A percentile compares a stretch with the other conserved stretches of the same genome.
Evolutionary conservation across 1,140 invertebrate genomes (phyloP).

Genomic region (Lethocerus indicus): DNA sequence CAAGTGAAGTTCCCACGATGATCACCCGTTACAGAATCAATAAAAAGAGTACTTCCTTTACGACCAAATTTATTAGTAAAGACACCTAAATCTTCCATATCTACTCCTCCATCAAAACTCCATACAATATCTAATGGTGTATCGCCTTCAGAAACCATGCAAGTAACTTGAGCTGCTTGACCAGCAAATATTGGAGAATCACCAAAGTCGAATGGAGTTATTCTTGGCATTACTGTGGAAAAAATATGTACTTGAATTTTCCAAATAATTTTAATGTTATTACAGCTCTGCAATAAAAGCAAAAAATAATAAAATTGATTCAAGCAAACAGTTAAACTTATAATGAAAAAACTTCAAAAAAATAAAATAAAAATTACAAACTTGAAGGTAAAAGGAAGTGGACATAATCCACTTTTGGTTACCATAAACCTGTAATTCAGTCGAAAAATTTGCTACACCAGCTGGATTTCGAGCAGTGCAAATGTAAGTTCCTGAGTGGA

Average conservation of each 20-base stretch:
- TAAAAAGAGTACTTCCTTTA: constrained; percentile 28
- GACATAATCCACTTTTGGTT: too few relatives aligned
- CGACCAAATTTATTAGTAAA: constrained; percentile 36
- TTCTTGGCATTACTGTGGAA: constrained; percentile 43
- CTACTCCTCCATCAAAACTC: constrained; percentile 19
- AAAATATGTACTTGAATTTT: background rate
- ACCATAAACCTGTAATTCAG: too few relatives aligned
- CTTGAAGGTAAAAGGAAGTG: background rate
- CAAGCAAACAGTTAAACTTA: background rate
- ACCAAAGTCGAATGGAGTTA: constrained; percentile 40
- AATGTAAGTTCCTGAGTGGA: constrained; percentile 37
- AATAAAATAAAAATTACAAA: background rate
- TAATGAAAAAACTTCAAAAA: background rate
- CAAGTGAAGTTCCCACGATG: constrained; percentile 34
- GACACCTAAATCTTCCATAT: constrained; percentile 18
- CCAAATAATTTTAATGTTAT: background rate
- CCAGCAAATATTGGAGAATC: constrained; percentile 27
- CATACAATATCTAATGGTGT: constrained; percentile 21
- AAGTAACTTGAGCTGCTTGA: constrained; percentile 24
- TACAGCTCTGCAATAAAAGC: too few relatives aligned
- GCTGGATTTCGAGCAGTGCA: constrained; percentile 46
- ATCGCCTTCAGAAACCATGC: constrained; percentile 23
- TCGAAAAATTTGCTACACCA: too few relatives aligned
- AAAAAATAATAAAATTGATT: background rate
- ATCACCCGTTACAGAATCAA: background rate